Base-by-base conservation (phyloP, 2,888 invertebrate genomes). In the Belgica antarctica region DNA sequence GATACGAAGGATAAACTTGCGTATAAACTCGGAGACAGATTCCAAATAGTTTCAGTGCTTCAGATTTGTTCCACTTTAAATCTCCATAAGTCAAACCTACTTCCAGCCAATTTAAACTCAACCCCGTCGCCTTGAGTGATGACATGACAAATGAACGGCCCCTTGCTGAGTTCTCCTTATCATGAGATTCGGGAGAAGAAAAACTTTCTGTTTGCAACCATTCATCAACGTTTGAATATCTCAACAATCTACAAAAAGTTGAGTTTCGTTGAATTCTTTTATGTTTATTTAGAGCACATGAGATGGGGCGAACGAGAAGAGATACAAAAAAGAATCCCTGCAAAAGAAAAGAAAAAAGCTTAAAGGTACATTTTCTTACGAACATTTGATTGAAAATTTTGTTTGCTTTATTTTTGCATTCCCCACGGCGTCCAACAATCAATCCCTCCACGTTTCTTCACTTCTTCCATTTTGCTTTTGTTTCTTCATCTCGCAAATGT, bases 381-480 rank as follows among this genome's bases (percentile, higher is more conserved):
- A 41, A 22, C 52, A 22, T 59, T 59, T 59, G 59, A 59, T 59
- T 59, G 59, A 59, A 27, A 59, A 59, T 59, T 59, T 19, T 24
- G 25, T 59, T 59, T 59, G 25, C 59, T 59, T 59, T 59, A 24
- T 59, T 62, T 57, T 62, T 62, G 28, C 15, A 61, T 62, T 61
- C 27, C 28, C 27, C 15, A n/a, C 15, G 27, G 27, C 27, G 25
- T 27, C 28, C n/a, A 7, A 57, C 57, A 22, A 8, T 24, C 10
- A n/a, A n/a, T 15, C 22, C 52, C 8, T 52, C 22, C 22, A 46
- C 46, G 22, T 22, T 10, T n/a, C n/a, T n/a, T n/a, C n/a, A n/a
- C n/a, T n/a, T n/a, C n/a, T n/a, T 31, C 34, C 34, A 31, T 31
- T 31, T 31, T 5, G 7, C 34, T n/a, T n/a, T n/a, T n/a, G 34